phyloP scores from a whole-genome alignment of 2,113 vertebrate genomes.

The Oncorhynchus gorbuscha region DNA sequence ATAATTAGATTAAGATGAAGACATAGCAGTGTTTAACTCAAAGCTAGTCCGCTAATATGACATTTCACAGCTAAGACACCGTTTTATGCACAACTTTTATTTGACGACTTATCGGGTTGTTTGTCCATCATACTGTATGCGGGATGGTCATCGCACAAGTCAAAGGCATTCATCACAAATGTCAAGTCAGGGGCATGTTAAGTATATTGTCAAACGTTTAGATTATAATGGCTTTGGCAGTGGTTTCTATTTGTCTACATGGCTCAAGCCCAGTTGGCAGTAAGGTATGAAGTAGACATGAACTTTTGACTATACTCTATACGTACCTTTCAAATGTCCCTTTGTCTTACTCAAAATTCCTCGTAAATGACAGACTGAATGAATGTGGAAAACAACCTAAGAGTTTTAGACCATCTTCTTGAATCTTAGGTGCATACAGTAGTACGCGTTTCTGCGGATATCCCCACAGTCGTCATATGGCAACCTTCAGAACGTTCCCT shows the following conservation, averaged over 20 bases:
- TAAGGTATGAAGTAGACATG: neutral
- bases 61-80: slow-evolving; percentile 7
- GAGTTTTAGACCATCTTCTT: slow-evolving; percentile 2
- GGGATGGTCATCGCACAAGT: neutral
- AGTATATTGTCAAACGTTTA: neutral
- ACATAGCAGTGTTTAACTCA: neutral
- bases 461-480: neutral
- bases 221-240: slow-evolving; percentile 17
- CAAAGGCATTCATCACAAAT: neutral
- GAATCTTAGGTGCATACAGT: neutral
- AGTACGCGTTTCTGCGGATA: neutral
- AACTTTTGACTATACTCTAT: neutral
- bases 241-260: neutral
- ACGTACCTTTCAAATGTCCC: slow-evolving; percentile 29
- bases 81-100: slow-evolving; percentile 1
- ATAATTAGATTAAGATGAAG: neutral
- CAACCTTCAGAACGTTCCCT: neutral
- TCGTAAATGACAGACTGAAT: neutral
- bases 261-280: neutral
- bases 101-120: neutral
- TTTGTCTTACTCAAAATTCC: too few relatives aligned
- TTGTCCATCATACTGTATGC: neutral
- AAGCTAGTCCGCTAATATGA: neutral
- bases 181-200: neutral
- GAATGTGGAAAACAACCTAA: slow-evolving; percentile 6